Evolutionary conservation across 2,888 invertebrate genomes (phyloP).

Genomic region (Aleiodes testaceus): DNA sequence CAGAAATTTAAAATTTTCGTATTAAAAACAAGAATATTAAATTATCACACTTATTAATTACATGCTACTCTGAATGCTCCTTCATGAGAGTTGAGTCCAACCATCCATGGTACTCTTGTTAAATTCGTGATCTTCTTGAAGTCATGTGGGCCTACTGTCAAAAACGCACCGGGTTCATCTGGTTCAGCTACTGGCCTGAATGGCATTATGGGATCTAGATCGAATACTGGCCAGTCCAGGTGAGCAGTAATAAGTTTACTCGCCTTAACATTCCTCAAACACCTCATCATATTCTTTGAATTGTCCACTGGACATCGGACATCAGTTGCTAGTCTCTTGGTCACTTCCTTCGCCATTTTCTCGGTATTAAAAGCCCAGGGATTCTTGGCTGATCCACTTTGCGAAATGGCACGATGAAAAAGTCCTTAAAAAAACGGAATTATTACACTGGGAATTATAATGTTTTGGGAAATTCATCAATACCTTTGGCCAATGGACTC

Average conservation of each 20-base stretch:
- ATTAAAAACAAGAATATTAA: neutral
- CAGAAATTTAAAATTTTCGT: neutral
- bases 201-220: constrained; percentile 86
- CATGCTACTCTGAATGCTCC: constrained; percentile 81
- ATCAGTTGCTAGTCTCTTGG: constrained; percentile 77
- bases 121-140: constrained; percentile 73
- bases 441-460: neutral
- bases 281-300: constrained; percentile 76
- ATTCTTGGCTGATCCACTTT: constrained; percentile 82
- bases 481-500: constrained; percentile 76
- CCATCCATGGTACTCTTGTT: constrained; percentile 80
- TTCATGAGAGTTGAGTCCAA: constrained; percentile 83
- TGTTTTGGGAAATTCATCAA: neutral
- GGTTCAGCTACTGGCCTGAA: constrained; percentile 86
- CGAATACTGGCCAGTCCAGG: constrained; percentile 83
- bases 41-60: constrained; percentile 64
- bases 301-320: constrained; percentile 77
- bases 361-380: constrained; percentile 80
- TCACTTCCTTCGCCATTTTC: constrained; percentile 76
- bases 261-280: constrained; percentile 78
- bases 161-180: constrained; percentile 79
- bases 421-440: constrained; percentile 74
- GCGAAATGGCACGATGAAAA: constrained; percentile 83
- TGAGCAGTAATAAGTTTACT: constrained; percentile 80
- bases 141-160: constrained; percentile 78